These are phyloP conservation scores for Drosophila borealis DNA, from an alignment of 2,888 invertebrate genomes.

Conservation along the genomic window DNA sequence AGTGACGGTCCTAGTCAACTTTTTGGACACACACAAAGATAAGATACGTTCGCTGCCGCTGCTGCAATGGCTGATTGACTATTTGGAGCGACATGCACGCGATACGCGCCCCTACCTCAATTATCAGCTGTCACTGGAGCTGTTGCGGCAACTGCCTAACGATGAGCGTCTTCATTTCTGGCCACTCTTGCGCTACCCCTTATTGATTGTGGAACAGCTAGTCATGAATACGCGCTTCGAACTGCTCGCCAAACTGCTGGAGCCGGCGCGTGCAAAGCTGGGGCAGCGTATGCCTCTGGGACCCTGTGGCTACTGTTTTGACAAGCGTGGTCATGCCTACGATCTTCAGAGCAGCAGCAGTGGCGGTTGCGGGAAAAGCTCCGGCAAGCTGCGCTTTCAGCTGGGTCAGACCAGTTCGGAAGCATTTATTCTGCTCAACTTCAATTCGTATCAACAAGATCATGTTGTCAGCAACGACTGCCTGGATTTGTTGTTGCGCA, in stretches of 20 bases:
- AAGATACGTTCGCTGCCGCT: constrained; percentile 88
- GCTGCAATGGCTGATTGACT: constrained; percentile 88
- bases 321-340: constrained; percentile 81
- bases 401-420: constrained; percentile 69
- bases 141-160: constrained; percentile 87
- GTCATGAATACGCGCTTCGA: constrained; percentile 94
- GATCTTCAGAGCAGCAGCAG: constrained; percentile 67
- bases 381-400: constrained; percentile 70
- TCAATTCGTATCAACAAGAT: constrained; percentile 87
- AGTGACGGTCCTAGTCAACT: constrained; percentile 86
- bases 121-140: constrained; percentile 89
- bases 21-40: constrained; percentile 88
- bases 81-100: constrained; percentile 85
- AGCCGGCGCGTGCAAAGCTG: constrained; percentile 86
- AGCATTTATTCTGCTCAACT: constrained; percentile 86
- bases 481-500: constrained; percentile 89
- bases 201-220: constrained; percentile 93
- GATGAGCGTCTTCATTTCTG: constrained; percentile 87
- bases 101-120: constrained; percentile 86
- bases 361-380: constrained; percentile 17
- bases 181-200: constrained; percentile 89
- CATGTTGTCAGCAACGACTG: constrained; percentile 87
- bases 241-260: constrained; percentile 87
- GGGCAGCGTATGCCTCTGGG: constrained; percentile 35
- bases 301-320: constrained; percentile 82